Base-by-base conservation (phyloP, 2,888 invertebrate genomes). In the Platycnemis pennipes region DNA sequence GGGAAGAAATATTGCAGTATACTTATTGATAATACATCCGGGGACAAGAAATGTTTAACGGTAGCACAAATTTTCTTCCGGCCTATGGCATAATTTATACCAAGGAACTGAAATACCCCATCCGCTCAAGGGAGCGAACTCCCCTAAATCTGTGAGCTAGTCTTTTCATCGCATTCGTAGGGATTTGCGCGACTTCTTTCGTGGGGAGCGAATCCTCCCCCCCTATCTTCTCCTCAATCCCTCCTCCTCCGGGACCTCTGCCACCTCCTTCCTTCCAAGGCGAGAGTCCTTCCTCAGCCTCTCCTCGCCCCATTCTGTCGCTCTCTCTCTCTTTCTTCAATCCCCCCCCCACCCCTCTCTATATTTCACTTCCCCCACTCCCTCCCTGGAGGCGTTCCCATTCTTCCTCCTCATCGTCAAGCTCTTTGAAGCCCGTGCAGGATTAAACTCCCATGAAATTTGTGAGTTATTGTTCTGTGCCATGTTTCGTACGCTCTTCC, bases 391-490 rank as follows among this genome's bases (percentile, higher is more conserved):
- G 63, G 89, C 89, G 53, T 53, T 89, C 56, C 89, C 37, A 89
- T 89, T 53, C 56, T 56, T 37, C 56, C 89, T 89, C 89, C 89
- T 53, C 56, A 53, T 22, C 89, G 89, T 89, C 89, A 89, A 56
- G 89, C 89, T 89, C 49, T 89, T 89, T 89, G 89, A 89, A 89
- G 89, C 42, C 89, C 89, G 89, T 89, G 56, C 53, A 89, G 89
- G 89, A 89, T 89, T 56, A 89, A 89, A 89, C 53, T 56, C 89
- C 89, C 89, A 89, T 89, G 89, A 89, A 89, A 89, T 89, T 89
- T 56, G 89, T 89, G 56, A 89, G 89, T 89, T 89, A 89, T 89
- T 89, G 89, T 89, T 89, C 89, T 89, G 89, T 89, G 89, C 89
- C 89, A 89, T 5, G 63, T 89, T 89, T 89, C 88, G 88, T 31